A percentile compares a stretch with the other conserved stretches of the same genome.
phyloP scores from a whole-genome alignment of 2,113 vertebrate species.

The Dunckerocampus dactyliophorus region DNA sequence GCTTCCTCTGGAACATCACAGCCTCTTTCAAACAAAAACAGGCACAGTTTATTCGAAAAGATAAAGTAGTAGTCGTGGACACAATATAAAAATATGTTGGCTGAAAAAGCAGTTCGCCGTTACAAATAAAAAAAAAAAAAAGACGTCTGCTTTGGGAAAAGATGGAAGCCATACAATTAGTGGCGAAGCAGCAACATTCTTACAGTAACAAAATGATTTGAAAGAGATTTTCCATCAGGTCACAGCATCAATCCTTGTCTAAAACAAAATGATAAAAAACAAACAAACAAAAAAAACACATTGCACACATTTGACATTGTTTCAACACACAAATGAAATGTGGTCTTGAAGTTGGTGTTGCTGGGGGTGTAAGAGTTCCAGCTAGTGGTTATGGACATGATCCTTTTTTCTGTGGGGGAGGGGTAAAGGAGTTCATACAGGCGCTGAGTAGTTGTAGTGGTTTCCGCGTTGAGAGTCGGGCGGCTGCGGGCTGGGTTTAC shows the following conservation, averaged over 20 bases:
- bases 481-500: slow-evolving; percentile 78
- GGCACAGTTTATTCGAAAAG: slow-evolving; percentile 44
- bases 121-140: slow-evolving; percentile 12
- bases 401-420: neutral
- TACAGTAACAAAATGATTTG: slow-evolving; percentile 11
- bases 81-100: slow-evolving; percentile 21
- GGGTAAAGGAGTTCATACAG: slow-evolving; percentile 62
- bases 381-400: slow-evolving; percentile 20
- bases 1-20: neutral
- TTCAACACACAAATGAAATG: neutral
- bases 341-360: neutral
- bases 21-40: slow-evolving; percentile 11
- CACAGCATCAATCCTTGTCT: slow-evolving; percentile 7
- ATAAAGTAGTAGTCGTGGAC: slow-evolving; percentile 17
- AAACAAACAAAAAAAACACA: slow-evolving; percentile 9
- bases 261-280: neutral
- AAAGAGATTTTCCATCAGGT: slow-evolving; percentile 7
- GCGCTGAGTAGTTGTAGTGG: slow-evolving; percentile 74
- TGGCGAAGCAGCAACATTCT: slow-evolving; percentile 12
- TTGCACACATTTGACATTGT: slow-evolving; percentile 17
- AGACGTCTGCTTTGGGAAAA: slow-evolving; percentile 13
- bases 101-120: slow-evolving; percentile 27
- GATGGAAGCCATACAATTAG: neutral
- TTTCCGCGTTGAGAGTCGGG: slow-evolving; percentile 65
- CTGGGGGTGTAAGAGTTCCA: slow-evolving; percentile 6